Conservation (phyloP, 2,888 invertebrate species). For the Atethmia centrago region DNA sequence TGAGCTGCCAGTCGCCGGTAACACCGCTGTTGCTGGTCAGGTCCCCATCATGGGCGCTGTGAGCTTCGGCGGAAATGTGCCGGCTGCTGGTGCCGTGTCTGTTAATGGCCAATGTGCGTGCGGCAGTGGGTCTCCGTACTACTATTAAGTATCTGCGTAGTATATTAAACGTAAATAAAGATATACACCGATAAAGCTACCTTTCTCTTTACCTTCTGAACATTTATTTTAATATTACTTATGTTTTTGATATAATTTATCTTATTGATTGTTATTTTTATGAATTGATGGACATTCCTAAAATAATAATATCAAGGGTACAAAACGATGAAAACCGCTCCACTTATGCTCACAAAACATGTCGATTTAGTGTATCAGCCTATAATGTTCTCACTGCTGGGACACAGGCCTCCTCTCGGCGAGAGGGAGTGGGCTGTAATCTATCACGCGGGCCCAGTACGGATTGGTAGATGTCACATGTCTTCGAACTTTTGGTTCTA, state of each 20-base stretch:
- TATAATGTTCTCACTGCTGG: too few species aligned
- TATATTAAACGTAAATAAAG: conserved; percentile 5
- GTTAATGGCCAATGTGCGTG: conserved; percentile 65
- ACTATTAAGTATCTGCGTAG: conserved; percentile 7
- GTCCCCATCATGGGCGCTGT: conserved; percentile 43
- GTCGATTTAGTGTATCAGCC: too few species aligned
- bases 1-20: conserved; percentile 6
- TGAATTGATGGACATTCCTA: not conserved
- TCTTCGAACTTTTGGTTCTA: too few species aligned
- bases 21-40: not conserved
- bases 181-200: not conserved
- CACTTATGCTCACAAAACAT: not conserved
- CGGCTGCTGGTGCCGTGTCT: conserved; percentile 67
- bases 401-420: too few species aligned
- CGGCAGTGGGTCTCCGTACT: conserved; percentile 30
- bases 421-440: too few species aligned
- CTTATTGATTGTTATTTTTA: not conserved
- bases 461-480: too few species aligned
- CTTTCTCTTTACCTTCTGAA: not conserved
- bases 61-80: conserved; percentile 64
- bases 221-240: not conserved
- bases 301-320: not conserved
- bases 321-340: not conserved
- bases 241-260: not conserved
- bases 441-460: too few species aligned